A percentile compares a stretch with the other conserved stretches of the same genome.
Evolutionary conservation across 2,113 vertebrate species (phyloP).

Genomic region (Petrocephalus zakoni): DNA sequence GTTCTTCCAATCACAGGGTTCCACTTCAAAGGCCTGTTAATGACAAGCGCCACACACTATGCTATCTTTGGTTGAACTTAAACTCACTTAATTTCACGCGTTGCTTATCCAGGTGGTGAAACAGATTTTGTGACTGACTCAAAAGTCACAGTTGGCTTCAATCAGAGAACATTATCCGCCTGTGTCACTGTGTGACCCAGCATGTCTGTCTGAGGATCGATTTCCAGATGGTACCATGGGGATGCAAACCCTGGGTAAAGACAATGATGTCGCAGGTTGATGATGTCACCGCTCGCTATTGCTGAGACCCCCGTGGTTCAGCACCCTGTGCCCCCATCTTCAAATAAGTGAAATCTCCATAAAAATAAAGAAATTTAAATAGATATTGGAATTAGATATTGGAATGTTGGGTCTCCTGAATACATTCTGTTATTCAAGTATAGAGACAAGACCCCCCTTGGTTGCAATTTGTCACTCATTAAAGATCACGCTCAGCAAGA

Average conservation of each 20-base stretch:
- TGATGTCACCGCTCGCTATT: neutral
- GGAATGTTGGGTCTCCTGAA: neutral
- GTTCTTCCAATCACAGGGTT: neutral
- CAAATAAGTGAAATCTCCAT: neutral
- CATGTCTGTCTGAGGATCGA: neutral
- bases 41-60: neutral
- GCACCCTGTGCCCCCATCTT: neutral
- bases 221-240: neutral
- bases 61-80: neutral
- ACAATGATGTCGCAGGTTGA: neutral
- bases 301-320: neutral
- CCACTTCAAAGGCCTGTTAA: neutral
- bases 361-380: neutral
- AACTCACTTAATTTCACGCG: neutral
- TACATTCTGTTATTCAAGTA: neutral
- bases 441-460: neutral
- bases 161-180: neutral
- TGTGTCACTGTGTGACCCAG: neutral
- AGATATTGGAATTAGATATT: neutral
- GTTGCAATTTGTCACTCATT: neutral
- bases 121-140: neutral
- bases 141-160: neutral
- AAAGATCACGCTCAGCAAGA: neutral
- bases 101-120: neutral
- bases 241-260: neutral